Percentiles rank a stretch among this genome's conserved stretches.
These are phyloP conservation scores for Passer montanus DNA, from an alignment of 2,113 vertebrate genomes.

Conservation along the genomic window DNA sequence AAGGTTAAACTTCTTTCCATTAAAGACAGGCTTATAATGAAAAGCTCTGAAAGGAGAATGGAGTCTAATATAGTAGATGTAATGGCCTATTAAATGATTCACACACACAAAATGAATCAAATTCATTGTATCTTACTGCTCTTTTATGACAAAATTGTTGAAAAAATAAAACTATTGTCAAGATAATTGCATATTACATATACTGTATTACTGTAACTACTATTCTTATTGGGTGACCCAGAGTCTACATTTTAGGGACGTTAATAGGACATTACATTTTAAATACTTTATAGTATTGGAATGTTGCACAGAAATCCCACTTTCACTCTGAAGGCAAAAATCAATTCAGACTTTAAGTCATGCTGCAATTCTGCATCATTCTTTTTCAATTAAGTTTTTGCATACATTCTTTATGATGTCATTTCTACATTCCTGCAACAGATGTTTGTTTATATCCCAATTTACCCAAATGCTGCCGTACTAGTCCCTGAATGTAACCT, in stretches of 20 bases:
- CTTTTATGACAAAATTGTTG: conserved; percentile 84
- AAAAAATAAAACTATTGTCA: conserved; percentile 85
- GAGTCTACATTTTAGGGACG: conserved; percentile 78
- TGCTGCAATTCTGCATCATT: conserved; percentile 76
- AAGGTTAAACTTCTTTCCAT: conserved; percentile 86
- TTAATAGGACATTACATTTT: conserved; percentile 83
- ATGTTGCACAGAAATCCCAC: conserved; percentile 73
- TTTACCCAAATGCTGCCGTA: conserved; percentile 73
- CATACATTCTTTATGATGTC: conserved; percentile 84
- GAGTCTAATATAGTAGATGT: conserved; percentile 84
- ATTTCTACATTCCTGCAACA: conserved; percentile 80
- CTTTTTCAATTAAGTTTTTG: conserved; percentile 84
- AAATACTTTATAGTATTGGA: conserved; percentile 79
- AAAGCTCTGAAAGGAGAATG: conserved; percentile 83
- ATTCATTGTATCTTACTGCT: conserved; percentile 83
- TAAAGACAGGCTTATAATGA: conserved; percentile 86
- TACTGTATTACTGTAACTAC: conserved; percentile 78
- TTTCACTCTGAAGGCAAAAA: conserved; percentile 75
- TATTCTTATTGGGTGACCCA: conserved; percentile 78
- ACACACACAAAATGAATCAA: conserved; percentile 85
- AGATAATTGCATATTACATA: conserved; percentile 83
- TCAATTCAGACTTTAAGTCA: conserved; percentile 79
- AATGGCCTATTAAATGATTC: conserved; percentile 87
- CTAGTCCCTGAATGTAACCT: conserved; percentile 69
- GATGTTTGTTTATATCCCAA: conserved; percentile 82